Evolutionary conservation across 1,140 invertebrate genomes (phyloP).

Genomic region (Zaprionus taronus): DNA sequence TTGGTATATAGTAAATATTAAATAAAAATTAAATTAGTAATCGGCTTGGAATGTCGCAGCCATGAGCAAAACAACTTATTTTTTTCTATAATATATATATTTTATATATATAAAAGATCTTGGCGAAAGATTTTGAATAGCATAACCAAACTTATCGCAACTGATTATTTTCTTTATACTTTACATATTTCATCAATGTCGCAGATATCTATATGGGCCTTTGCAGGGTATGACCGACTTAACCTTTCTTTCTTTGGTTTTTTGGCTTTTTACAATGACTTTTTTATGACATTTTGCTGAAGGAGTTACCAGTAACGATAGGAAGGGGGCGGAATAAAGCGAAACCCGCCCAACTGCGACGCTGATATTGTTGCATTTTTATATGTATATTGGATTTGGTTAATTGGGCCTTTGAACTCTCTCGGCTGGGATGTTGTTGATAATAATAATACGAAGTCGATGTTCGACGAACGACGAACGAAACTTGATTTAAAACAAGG

Average conservation of each 20-base stretch:
- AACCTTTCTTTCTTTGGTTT: not conserved
- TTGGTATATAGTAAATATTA: too few species aligned
- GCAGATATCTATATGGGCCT: too few species aligned
- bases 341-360: conserved; percentile 32
- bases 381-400: conserved; percentile 51
- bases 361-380: conserved; percentile 61
- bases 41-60: too few species aligned
- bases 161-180: not conserved
- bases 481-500: conserved; percentile 74
- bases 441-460: conserved; percentile 68
- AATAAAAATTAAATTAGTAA: too few species aligned
- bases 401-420: conserved; percentile 80
- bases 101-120: too few species aligned
- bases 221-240: not conserved
- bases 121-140: too few species aligned
- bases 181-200: too few species aligned
- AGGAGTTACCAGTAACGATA: conserved; percentile 13
- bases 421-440: conserved; percentile 48
- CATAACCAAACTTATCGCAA: not conserved
- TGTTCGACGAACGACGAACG: conserved; percentile 33
- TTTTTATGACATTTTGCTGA: conserved; percentile 69
- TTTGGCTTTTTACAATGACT: conserved; percentile 52
- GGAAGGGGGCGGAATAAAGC: not conserved
- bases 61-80: too few species aligned
- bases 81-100: too few species aligned